phyloP scores from a whole-genome alignment of 2,888 invertebrate species.

The Ctenicera cuprea region DNA sequence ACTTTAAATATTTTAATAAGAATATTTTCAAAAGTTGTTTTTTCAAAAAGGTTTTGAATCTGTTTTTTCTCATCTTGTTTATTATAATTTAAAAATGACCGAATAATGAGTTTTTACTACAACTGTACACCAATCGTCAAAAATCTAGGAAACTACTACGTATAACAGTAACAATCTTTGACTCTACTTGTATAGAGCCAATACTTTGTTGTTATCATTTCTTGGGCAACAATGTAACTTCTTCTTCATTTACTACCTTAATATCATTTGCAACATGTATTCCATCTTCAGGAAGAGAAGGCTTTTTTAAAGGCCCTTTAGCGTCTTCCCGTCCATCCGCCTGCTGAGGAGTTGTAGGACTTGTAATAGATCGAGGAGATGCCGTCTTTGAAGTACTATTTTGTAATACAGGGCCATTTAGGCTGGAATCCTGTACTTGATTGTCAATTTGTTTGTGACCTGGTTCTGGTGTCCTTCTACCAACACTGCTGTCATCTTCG shows the following conservation, averaged over 20 bases:
- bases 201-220: conserved; percentile 66
- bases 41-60: no score
- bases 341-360: conserved; percentile 65
- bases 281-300: conserved; percentile 39
- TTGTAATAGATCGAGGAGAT: conserved; percentile 63
- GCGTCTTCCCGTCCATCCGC: conserved; percentile 62
- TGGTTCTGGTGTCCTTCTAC: conserved; percentile 64
- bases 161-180: conserved; percentile 41
- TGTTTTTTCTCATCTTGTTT: no score
- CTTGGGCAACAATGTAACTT: conserved; percentile 66
- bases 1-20: no score
- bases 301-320: conserved; percentile 66
- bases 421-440: conserved; percentile 34
- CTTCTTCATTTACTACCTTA: conserved; percentile 64
- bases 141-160: conserved; percentile 34
- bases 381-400: conserved; percentile 64
- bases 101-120: neutral
- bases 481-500: conserved; percentile 81
- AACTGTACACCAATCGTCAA: conserved; percentile 43
- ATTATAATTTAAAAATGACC: neutral
- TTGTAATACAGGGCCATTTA: conserved; percentile 43
- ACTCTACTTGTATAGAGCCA: conserved; percentile 42
- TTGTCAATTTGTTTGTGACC: conserved; percentile 21
- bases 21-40: no score
- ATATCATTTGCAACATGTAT: conserved; percentile 32